phyloP scores from a whole-genome alignment of 2,888 invertebrate genomes.

The Pyrrhia umbra region DNA sequence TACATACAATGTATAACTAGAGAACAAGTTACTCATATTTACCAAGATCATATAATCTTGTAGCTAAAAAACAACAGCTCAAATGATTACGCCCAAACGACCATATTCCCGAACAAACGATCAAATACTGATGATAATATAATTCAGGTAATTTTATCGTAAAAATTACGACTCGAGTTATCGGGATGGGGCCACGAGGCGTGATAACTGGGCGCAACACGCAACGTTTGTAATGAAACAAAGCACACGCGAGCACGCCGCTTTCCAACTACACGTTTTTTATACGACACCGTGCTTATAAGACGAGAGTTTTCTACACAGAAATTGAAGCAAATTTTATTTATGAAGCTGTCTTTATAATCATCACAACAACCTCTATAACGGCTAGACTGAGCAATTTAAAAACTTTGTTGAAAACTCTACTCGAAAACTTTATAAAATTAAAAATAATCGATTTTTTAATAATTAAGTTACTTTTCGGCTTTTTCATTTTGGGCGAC shows the following conservation, averaged over 20 bases:
- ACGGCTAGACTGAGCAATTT: background rate
- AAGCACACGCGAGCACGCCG: constrained; percentile 63
- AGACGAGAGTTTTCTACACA: background rate
- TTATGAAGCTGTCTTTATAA: too few species aligned
- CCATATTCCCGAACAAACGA: constrained; percentile 55
- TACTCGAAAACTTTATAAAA: background rate
- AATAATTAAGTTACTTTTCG: background rate
- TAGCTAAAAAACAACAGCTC: too few species aligned
- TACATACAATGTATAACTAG: too few species aligned
- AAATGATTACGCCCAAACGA: constrained; percentile 37
- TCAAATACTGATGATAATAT: constrained; percentile 68
- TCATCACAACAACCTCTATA: background rate
- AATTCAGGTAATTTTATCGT: constrained; percentile 80
- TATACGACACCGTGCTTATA: constrained; percentile 2
- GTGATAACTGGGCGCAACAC: constrained; percentile 74
- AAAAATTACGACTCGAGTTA: constrained; percentile 72
- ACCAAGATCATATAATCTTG: too few species aligned
- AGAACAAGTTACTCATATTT: too few species aligned
- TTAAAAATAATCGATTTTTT: background rate
- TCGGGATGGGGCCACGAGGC: constrained; percentile 76
- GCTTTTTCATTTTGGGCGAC: background rate
- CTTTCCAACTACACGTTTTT: constrained; percentile 21
- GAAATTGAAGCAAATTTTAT: background rate
- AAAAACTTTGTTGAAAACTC: background rate
- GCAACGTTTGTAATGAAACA: constrained; percentile 66